phyloP scores from a whole-genome alignment of 2,888 invertebrate species.

The Leptinotarsa peninsularis region DNA sequence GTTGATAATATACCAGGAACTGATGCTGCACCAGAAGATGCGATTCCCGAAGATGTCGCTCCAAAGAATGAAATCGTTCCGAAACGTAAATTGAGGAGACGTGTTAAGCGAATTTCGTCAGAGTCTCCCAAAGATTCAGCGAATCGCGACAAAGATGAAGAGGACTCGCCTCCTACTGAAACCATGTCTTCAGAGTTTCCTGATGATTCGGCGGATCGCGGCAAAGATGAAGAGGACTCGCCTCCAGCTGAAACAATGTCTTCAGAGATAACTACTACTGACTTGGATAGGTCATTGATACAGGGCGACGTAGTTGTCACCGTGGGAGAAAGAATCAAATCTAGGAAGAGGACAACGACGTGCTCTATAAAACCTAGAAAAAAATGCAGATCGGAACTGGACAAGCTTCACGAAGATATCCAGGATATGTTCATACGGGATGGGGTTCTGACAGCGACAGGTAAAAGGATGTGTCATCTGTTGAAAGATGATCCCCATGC shows the following conservation, averaged over 20 bases:
- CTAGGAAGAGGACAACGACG: slow-evolving; percentile 43
- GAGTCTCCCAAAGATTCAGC: slow-evolving; percentile 22
- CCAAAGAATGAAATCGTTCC: slow-evolving; percentile 36
- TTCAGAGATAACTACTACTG: slow-evolving; percentile 34
- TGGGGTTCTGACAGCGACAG: slow-evolving; percentile 73
- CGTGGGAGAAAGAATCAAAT: slow-evolving; percentile 53
- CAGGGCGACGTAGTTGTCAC: slow-evolving; percentile 45
- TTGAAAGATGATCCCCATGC: slow-evolving; percentile 60
- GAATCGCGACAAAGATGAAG: slow-evolving; percentile 43
- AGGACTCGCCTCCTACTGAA: slow-evolving; percentile 34
- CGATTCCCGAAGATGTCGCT: background rate
- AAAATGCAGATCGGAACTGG: slow-evolving; percentile 69
- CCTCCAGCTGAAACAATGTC: slow-evolving; percentile 16
- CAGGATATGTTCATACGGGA: slow-evolving; percentile 78
- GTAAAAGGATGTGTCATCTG: slow-evolving; percentile 75
- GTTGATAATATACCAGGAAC: background rate
- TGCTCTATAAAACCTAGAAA: slow-evolving; percentile 55
- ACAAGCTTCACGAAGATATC: slow-evolving; percentile 76
- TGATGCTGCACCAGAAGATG: slow-evolving; percentile 21
- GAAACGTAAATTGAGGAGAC: slow-evolving; percentile 40
- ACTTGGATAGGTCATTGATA: slow-evolving; percentile 43
- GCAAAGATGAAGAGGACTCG: slow-evolving; percentile 45
- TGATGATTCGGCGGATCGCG: slow-evolving; percentile 26
- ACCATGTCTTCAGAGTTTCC: slow-evolving; percentile 32
- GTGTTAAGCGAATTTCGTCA: slow-evolving; percentile 38